Base-by-base conservation (phyloP, 2,113 vertebrate species). In the Hiodon alosoides region DNA sequence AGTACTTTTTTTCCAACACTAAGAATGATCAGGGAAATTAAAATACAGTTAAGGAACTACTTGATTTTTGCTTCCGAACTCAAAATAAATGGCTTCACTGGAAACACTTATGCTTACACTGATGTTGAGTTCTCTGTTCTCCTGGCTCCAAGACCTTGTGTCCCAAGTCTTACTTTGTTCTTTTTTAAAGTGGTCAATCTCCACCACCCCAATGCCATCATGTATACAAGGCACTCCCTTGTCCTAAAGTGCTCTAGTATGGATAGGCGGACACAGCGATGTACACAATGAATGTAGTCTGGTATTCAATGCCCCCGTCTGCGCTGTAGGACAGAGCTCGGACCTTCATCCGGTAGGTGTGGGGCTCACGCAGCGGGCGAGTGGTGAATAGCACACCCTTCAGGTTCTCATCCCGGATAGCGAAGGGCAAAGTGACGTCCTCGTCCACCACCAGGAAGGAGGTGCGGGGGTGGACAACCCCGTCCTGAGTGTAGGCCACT, bases 281-380 rank as follows among this genome's bases (percentile, higher is more conserved):
- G 78, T 98, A 98, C n/a, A 99, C 93, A 13, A 99, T 95, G 88
- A 99, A 99, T 17, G 96, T 96, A 10, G 96, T 99, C 90, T 92
- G 97, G 76, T 99, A 98, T 72, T 99, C 97, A 0, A 99, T 83
- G 67, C 83, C 91, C 16, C 97, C 90, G 0, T 92, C 91, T 0
- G 78, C 69, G 2, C 93, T 84, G 86, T 94, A 96, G 54, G 96
- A 99, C 8, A 94, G 83, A 7, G 97, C 95, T 71, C 93, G 90
- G 4, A 99, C 96, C 83, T 93, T 93, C 94, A 99, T 94, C 79
- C 93, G 92, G 85, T 95, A 97, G 0, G 95, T 97, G 83, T 90
- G 91, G 0, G 96, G 90, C 81, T 98, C 87, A 3, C 80, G 90
- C 0, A 99, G 90, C 0, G 92, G 85, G 3, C 81, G 86, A 0